Percentiles rank a stretch among this genome's conserved stretches.
phyloP scores from a whole-genome alignment of 2,797 vertebrate species.

The Eulemur mongoz region DNA sequence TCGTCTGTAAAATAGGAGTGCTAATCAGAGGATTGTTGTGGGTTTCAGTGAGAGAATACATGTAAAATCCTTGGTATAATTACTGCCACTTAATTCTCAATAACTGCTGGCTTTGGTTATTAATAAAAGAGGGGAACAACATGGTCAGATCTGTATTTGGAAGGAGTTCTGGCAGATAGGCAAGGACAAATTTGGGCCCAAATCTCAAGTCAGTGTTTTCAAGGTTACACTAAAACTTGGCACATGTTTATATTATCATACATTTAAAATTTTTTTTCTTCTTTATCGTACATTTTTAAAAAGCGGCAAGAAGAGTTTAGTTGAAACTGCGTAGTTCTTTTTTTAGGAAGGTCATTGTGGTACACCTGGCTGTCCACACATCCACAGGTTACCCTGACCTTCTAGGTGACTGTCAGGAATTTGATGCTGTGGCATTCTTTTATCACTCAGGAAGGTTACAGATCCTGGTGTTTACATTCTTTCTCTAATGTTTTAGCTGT shows the following conservation, averaged over 20 bases:
- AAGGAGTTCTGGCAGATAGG: not conserved
- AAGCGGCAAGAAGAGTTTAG: not conserved
- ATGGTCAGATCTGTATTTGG: not conserved
- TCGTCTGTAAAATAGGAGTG: not conserved
- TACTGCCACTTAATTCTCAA: not conserved
- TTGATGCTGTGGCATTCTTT: not conserved
- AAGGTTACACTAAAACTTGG: not conserved
- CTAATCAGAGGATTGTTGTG: not conserved
- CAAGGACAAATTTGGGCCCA: not conserved
- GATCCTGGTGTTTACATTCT: not conserved
- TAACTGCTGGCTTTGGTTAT: not conserved
- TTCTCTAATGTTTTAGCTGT: slow-evolving; percentile 88
- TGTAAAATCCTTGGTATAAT: not conserved
- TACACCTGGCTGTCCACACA: not conserved
- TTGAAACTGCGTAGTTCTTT: not conserved
- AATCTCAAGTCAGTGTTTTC: not conserved
- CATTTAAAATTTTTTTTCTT: not conserved
- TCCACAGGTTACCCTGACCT: not conserved
- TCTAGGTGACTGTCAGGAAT: not conserved
- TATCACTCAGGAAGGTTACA: not conserved
- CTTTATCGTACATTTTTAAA: not conserved
- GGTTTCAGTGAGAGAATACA: not conserved
- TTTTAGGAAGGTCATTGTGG: not conserved
- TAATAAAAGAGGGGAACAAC: not conserved
- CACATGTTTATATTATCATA: not conserved